Base-by-base conservation (phyloP, 2,797 vertebrate species). In the Anguilla marmorata region DNA sequence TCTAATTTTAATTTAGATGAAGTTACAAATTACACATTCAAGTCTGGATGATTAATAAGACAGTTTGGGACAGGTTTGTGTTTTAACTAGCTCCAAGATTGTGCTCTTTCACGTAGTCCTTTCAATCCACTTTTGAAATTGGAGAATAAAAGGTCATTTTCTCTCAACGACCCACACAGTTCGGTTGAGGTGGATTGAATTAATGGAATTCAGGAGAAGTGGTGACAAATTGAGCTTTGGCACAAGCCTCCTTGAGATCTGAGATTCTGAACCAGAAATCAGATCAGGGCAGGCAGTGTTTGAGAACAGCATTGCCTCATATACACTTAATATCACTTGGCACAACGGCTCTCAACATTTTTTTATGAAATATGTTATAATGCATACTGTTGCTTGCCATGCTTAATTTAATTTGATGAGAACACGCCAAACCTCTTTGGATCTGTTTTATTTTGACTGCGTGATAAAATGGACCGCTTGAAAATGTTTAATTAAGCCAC, bases 21-120 rank as follows among this genome's bases (percentile, higher is more conserved):
- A 50, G 41, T 82, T 50, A 12, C 45, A 50, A 50, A 82, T 48
- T 52, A 50, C 86, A 85, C 58, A 86, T 84, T 89, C 50, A 7
- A 69, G 83, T 83, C 82, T 69, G 85, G 50, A 86, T 58, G 63
- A 88, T 85, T 85, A 79, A 41, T 85, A 60, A 33, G 84, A 84
- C 58, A 82, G 24, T 90, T 86, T 69, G 69, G 14, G 74, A 76
- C 21, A 37, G 74, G 74, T 21, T 41, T 41, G 74, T n/a, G 60
- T 56, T 87, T 88, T 87, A 89, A 89, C 89, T 79, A 79, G n/a
- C 33, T 69, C 66, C 80, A 54, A 33, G 37, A 76, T 66, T 86
- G 33, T 27, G 82, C 82, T 27, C 24, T 88, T 76, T 86, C 89
- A 82, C 52, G 63, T 6, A 48, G 79, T 89, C 33, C 52, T 66